Evolutionary conservation across 2,888 invertebrate species (phyloP).

Genomic region (Caenorhabditis uteleia): DNA sequence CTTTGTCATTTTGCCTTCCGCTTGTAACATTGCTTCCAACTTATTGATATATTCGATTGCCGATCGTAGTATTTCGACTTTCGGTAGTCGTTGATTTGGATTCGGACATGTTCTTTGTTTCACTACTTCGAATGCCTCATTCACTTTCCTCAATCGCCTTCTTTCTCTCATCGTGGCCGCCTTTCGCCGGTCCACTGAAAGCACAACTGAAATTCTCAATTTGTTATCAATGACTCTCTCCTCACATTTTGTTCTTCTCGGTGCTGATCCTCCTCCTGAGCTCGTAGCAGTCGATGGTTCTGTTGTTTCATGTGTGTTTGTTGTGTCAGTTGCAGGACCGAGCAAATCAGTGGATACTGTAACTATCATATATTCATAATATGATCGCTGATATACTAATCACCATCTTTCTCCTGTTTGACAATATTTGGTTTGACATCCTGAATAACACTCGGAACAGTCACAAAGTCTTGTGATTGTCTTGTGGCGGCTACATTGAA

Average conservation of each 20-base stretch:
- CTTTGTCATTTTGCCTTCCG: conserved; percentile 62
- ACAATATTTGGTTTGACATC: conserved; percentile 8
- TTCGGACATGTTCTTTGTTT: conserved; percentile 90
- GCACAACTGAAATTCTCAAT: background rate
- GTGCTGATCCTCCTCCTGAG: conserved; percentile 5
- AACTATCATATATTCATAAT: background rate
- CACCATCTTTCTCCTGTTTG: conserved; percentile 19
- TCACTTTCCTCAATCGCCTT: conserved; percentile 89
- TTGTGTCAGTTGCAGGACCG: too few species aligned
- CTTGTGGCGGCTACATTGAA: conserved; percentile 18
- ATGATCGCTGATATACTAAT: conserved; percentile 4
- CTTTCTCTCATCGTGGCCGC: conserved; percentile 95
- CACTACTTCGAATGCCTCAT: conserved; percentile 95
- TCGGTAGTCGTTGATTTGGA: conserved; percentile 93
- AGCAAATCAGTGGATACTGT: too few species aligned
- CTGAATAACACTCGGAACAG: conserved; percentile 5
- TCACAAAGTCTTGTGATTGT: conserved; percentile 22
- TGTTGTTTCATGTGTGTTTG: too few species aligned
- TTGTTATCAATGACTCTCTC: background rate
- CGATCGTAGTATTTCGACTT: conserved; percentile 93
- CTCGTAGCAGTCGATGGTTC: background rate
- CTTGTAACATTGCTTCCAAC: conserved; percentile 71
- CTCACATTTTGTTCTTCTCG: too few species aligned
- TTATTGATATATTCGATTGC: conserved; percentile 95
- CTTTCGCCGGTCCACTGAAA: conserved; percentile 89